Conservation (phyloP, 2,797 vertebrate genomes). For the Pterois miles region DNA sequence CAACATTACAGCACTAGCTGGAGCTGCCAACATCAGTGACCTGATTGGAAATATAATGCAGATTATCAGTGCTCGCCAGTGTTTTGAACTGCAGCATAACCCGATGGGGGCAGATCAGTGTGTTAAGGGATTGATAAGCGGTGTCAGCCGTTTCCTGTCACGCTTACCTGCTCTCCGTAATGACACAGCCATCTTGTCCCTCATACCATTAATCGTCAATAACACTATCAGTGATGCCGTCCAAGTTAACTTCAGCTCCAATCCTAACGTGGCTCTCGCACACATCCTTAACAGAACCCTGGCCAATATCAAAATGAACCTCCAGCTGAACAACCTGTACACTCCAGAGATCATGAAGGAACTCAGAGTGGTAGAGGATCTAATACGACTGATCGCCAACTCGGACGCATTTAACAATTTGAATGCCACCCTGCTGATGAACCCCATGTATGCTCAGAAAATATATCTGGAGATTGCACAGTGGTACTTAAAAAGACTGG, state of each 20-base stretch:
- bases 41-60: conserved; percentile 65
- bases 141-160: conserved; percentile 59
- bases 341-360: conserved; percentile 75
- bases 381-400: conserved; percentile 63
- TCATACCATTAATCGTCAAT: conserved; percentile 61
- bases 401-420: conserved; percentile 47
- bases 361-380: conserved; percentile 69
- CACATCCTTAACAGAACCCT: conserved; percentile 61
- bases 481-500: conserved; percentile 80
- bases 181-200: conserved; percentile 59
- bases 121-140: conserved; percentile 59
- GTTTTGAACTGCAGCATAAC: conserved; percentile 63
- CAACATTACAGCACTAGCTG: conserved; percentile 49
- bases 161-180: conserved; percentile 53
- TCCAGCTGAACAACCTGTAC: conserved; percentile 62
- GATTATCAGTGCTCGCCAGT: conserved; percentile 55
- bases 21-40: conserved; percentile 48
- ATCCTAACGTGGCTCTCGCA: conserved; percentile 32
- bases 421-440: conserved; percentile 48
- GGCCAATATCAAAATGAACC: conserved; percentile 66
- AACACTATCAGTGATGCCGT: conserved; percentile 44
- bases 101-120: conserved; percentile 57
- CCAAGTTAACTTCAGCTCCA: conserved; percentile 32
- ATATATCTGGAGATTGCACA: conserved; percentile 66
- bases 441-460: conserved; percentile 48